Evolutionary conservation across 2,113 vertebrate species (phyloP).

Genomic region (Bombycilla garrulus): DNA sequence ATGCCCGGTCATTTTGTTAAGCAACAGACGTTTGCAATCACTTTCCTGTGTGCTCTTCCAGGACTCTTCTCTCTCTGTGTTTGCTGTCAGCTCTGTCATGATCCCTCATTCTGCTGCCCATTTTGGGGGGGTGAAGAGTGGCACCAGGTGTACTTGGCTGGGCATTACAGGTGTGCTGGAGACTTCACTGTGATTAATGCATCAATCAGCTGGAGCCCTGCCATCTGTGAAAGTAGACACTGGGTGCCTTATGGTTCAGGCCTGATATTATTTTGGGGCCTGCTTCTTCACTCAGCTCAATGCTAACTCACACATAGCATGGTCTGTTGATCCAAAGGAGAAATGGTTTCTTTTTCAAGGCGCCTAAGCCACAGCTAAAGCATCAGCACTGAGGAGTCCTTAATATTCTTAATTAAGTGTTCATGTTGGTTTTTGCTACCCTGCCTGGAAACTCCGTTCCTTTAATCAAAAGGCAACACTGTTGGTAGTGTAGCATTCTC

Average conservation of each 20-base stretch:
- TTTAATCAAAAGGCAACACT: not conserved
- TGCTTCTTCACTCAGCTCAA: not conserved
- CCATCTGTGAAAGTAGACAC: not conserved
- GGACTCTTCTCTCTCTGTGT: not conserved
- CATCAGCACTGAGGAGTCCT: not conserved
- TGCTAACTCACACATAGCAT: not conserved
- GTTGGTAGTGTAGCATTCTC: not conserved
- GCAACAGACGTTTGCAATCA: not conserved
- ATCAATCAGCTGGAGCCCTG: not conserved
- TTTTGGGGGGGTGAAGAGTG: not conserved
- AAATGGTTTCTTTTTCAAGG: not conserved
- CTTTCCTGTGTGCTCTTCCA: not conserved
- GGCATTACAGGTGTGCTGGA: not conserved
- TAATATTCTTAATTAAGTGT: not conserved
- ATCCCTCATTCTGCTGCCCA: not conserved
- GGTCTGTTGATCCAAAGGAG: not conserved
- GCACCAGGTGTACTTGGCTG: not conserved
- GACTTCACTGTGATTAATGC: not conserved
- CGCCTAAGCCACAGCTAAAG: not conserved
- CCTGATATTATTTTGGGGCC: not conserved
- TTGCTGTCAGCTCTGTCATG: not conserved
- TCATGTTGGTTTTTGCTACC: not conserved
- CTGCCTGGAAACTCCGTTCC: not conserved
- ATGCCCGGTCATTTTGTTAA: not conserved
- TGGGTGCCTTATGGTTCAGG: not conserved